These are phyloP conservation scores for Stenotaenia linearis DNA, from an alignment of 2,888 invertebrate genomes.

Conservation along the genomic window DNA sequence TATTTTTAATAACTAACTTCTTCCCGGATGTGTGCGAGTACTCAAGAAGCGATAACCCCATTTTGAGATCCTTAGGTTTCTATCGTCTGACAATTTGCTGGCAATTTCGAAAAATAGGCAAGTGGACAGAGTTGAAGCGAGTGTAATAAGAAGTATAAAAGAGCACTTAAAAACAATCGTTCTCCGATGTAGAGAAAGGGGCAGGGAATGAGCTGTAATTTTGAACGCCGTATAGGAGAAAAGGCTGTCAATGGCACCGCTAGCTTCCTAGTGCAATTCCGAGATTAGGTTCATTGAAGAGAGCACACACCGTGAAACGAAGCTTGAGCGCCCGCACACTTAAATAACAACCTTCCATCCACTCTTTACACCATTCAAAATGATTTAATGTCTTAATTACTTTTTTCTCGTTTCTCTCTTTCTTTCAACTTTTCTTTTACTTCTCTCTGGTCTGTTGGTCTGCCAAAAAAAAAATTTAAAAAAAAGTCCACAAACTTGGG, in stretches of 20 bases:
- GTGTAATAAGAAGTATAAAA: constrained; percentile 24
- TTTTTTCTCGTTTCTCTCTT: constrained; percentile 13
- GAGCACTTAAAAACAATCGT: constrained; percentile 27
- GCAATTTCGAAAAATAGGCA: constrained; percentile 6
- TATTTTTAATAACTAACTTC: background rate
- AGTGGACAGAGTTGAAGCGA: constrained; percentile 12
- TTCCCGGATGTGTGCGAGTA: background rate
- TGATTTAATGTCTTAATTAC: constrained; percentile 32
- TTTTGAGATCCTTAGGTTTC: background rate
- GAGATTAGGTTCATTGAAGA: constrained; percentile 30
- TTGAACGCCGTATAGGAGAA: constrained; percentile 14
- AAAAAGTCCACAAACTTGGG: background rate
- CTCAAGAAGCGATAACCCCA: background rate
- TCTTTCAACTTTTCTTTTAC: background rate
- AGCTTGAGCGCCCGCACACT: constrained; percentile 26
- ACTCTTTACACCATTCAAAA: constrained; percentile 24
- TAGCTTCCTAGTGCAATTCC: constrained; percentile 17
- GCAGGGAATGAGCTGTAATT: constrained; percentile 28
- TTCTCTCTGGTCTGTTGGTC: background rate
- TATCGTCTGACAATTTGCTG: constrained; percentile 20
- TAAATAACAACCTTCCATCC: constrained; percentile 22
- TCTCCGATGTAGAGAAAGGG: constrained; percentile 21
- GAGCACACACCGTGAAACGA: constrained; percentile 29
- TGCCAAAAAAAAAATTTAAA: background rate
- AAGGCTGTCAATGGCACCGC: constrained; percentile 28